A percentile compares a stretch with the other conserved stretches of the same genome.
phyloP scores from a whole-genome alignment of 2,888 invertebrate genomes.

The Parthenolecanium corni region DNA sequence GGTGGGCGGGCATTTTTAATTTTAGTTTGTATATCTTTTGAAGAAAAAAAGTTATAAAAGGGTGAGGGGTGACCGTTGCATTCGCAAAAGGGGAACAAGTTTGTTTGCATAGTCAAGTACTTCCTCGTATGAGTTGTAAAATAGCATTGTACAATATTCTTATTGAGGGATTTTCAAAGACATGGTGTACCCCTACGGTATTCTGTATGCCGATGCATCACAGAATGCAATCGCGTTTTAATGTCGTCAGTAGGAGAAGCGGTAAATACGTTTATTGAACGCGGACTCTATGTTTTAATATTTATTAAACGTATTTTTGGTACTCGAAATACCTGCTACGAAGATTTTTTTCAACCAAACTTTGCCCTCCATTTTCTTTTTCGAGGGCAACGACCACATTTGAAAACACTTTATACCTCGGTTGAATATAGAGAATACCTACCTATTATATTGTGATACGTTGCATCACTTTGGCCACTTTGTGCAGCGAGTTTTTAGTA shows the following conservation, averaged over 20 bases:
- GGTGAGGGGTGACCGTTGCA: slow-evolving; percentile 18
- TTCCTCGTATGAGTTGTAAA: slow-evolving; percentile 25
- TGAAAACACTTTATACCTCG: too few species aligned
- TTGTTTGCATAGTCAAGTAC: slow-evolving; percentile 27
- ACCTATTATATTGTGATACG: too few species aligned
- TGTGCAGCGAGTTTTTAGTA: too few species aligned
- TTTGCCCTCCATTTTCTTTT: too few species aligned
- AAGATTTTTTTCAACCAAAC: too few species aligned
- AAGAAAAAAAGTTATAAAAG: slow-evolving; percentile 4
- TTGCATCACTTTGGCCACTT: too few species aligned
- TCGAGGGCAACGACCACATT: too few species aligned
- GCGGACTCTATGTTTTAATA: too few species aligned
- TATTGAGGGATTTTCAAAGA: slow-evolving; percentile 24
- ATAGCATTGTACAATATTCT: slow-evolving; percentile 28
- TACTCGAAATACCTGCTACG: too few species aligned
- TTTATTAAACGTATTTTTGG: too few species aligned
- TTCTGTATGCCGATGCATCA: slow-evolving; percentile 16
- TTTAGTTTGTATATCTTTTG: slow-evolving; percentile 25
- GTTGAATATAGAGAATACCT: too few species aligned
- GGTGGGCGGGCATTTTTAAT: slow-evolving; percentile 28
- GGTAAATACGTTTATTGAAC: too few species aligned
- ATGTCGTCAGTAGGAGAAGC: slow-evolving; percentile 5
- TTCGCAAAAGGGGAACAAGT: slow-evolving; percentile 25
- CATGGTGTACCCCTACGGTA: neutral
- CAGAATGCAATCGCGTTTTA: slow-evolving; percentile 12